Base-by-base conservation (phyloP, 2,113 vertebrate species). In the Ptilonorhynchus violaceus region DNA sequence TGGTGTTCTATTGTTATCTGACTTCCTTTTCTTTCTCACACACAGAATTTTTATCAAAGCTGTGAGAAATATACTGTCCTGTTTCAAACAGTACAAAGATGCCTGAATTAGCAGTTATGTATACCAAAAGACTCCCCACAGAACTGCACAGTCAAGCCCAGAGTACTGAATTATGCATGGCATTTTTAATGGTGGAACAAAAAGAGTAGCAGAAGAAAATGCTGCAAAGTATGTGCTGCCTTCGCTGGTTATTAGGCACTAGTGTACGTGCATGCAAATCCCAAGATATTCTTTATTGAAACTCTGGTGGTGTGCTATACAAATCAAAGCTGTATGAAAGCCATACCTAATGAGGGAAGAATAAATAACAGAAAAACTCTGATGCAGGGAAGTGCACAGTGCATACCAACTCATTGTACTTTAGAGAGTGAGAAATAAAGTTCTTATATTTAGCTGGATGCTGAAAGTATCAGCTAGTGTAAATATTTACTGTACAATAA, bases 141-240 rank as follows among this genome's bases (percentile, higher is more conserved):
- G 84, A 85, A 83, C 77, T 96, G 86, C 76, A 92, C 41, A 70
- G 84, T 77, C 24, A 37, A 74, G 63, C 66, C 39, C 59, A n/a
- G 35, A 6, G 14, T 59, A 62, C 39, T 97, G 83, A 92, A 91
- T 97, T 97, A 94, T 97, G 68, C 85, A 82, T 95, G 80, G 72
- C 28, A 75, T 62, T 84, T 93, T 93, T 96, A 96, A 94, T 92
- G 74, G 66, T 94, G 85, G 60, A 97, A 91, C 79, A 91, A 95
- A 97, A 88, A 66, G 64, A 89, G 67, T 10, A 55, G 76, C 92
- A 92, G 85, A 95, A 97, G 79, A 91, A 84, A 86, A 63, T 47
- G 23, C 85, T 73, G 70, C 62, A 70, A 37, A 93, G 41, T 69
- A 14, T 14, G 1, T 58, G 74, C 79, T 39, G 47, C 76, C 73